Percentiles rank a stretch among this genome's conserved stretches.
Conservation (phyloP, 2,888 invertebrate genomes). For the Sphinx pinastri region DNA sequence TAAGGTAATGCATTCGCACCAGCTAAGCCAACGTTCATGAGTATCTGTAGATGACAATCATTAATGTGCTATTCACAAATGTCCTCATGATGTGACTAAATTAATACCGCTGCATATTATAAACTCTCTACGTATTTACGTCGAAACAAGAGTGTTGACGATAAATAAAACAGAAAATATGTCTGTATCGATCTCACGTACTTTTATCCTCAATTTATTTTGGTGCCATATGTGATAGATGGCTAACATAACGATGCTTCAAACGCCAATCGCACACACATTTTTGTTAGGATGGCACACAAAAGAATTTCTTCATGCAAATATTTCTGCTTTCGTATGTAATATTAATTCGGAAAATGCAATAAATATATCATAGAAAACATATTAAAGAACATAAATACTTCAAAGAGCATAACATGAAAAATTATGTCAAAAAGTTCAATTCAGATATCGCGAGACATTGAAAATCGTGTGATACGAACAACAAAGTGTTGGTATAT, state of each 20-base stretch:
- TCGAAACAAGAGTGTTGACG: neutral
- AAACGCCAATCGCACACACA: slow-evolving; percentile 21
- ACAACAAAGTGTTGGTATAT: neutral
- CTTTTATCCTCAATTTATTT: slow-evolving; percentile 22
- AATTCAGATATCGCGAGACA: neutral
- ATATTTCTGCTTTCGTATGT: neutral
- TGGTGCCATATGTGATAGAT: slow-evolving; percentile 22
- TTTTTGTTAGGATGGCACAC: slow-evolving; percentile 20
- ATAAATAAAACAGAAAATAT: neutral
- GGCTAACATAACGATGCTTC: slow-evolving; percentile 23
- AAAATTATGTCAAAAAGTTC: neutral
- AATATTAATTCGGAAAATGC: too few relatives aligned
- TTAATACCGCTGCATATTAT: neutral
- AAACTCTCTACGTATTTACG: neutral
- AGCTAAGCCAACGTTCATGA: slow-evolving; percentile 5
- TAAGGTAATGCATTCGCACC: slow-evolving; percentile 8
- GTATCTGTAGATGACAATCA: neutral
- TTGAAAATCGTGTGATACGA: neutral
- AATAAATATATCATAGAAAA: neutral
- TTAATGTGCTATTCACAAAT: slow-evolving; percentile 3
- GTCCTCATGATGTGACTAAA: neutral
- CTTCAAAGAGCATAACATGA: neutral
- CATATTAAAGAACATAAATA: neutral
- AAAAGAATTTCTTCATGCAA: neutral
- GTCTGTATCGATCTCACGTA: slow-evolving; percentile 19